Percentiles rank a stretch among this genome's conserved stretches.
Evolutionary conservation across 2,888 invertebrate species (phyloP).

Genomic region (Prosapia bicincta): DNA sequence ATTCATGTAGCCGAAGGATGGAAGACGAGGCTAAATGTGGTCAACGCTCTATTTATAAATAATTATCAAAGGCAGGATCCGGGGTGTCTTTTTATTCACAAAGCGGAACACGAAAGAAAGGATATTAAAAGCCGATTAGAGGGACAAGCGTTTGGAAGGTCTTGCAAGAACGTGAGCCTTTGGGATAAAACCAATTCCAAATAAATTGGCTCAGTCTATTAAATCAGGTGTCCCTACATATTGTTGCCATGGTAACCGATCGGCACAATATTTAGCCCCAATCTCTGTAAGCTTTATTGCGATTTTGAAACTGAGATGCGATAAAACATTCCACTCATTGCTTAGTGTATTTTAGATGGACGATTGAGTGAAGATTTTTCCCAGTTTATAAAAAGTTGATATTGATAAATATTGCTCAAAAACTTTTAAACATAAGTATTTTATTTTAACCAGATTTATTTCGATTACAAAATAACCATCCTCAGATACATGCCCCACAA

Average conservation of each 20-base stretch:
- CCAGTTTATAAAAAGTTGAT: no score
- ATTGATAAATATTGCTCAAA: no score
- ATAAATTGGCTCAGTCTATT: background rate
- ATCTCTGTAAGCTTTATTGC: no score
- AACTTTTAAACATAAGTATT: no score
- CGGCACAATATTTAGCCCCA: background rate
- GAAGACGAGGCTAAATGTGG: background rate
- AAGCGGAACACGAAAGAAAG: background rate
- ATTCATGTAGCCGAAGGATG: background rate
- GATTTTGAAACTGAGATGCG: no score
- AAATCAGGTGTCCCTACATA: background rate
- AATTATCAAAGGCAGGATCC: background rate
- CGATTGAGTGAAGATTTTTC: no score
- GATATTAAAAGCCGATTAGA: background rate
- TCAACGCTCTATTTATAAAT: background rate
- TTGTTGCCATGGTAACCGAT: background rate
- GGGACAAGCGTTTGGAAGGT: no score
- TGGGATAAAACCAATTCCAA: background rate
- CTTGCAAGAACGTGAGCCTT: background rate
- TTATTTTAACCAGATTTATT: no score
- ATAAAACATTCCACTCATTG: no score
- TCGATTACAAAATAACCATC: no score
- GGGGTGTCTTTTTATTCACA: background rate
- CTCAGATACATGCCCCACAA: no score
- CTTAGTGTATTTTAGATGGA: no score